A percentile compares a stretch with the other conserved stretches of the same genome.
Conservation (phyloP, 2,113 vertebrate species). For the Heptranchias perlo region DNA sequence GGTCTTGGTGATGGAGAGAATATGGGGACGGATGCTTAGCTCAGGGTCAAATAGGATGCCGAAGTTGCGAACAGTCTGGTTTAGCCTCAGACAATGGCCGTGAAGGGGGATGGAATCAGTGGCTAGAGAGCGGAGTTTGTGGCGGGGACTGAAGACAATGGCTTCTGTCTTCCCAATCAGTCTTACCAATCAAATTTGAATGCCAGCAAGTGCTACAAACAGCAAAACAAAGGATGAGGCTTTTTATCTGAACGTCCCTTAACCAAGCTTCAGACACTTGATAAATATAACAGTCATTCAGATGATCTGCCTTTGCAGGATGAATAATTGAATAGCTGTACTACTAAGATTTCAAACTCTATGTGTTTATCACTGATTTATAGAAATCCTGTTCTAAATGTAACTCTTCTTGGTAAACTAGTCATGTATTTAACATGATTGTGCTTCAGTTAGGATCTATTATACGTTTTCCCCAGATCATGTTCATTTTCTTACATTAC, state of each 20-base stretch:
- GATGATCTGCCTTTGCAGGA: not conserved
- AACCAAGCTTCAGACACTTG: not conserved
- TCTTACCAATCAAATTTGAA: not conserved
- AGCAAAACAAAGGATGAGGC: not conserved
- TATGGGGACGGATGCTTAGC: too few species aligned
- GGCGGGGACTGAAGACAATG: not conserved
- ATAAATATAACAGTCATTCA: slow-evolving; percentile 1
- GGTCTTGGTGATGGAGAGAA: too few species aligned
- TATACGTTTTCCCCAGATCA: not conserved
- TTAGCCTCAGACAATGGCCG: not conserved
- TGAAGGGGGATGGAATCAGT: not conserved
- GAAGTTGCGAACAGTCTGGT: not conserved
- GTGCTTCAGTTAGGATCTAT: not conserved
- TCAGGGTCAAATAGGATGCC: not conserved
- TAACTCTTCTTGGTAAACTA: not conserved
- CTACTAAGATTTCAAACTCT: not conserved
- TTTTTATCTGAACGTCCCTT: not conserved
- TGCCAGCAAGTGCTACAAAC: not conserved
- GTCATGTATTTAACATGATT: not conserved
- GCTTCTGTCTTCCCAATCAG: not conserved
- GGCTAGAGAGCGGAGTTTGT: not conserved
- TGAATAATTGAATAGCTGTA: not conserved
- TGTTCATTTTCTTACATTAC: not conserved
- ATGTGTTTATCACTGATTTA: not conserved
- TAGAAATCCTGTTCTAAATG: not conserved